phyloP scores from a whole-genome alignment of 2,113 vertebrate genomes.

The Bombycilla garrulus region DNA sequence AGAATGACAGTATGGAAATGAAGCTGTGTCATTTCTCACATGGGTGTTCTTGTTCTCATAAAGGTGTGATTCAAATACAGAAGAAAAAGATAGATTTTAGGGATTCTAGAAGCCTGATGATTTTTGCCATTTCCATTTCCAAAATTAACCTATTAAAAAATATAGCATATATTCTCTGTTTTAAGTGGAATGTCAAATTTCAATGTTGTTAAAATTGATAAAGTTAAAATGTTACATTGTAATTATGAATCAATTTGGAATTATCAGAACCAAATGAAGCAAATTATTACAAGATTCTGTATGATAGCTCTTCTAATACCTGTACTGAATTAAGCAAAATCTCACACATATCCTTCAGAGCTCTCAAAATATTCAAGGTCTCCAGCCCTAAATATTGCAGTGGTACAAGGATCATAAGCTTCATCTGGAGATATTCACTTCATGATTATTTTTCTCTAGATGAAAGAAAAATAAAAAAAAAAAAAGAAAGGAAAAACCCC shows the following conservation, averaged over 20 bases:
- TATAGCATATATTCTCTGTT: background rate
- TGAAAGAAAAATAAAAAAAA: background rate
- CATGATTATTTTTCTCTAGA: background rate
- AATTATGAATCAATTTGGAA: background rate
- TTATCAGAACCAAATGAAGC: background rate
- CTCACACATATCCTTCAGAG: background rate
- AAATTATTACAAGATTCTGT: background rate
- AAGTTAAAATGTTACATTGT: background rate
- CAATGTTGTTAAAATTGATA: background rate
- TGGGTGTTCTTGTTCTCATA: background rate
- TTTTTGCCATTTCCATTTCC: background rate
- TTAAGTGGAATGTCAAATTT: background rate
- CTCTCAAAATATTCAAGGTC: background rate
- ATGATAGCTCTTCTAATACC: background rate
- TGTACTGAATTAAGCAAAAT: background rate
- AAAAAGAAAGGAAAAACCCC: background rate
- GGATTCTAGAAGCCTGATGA: background rate
- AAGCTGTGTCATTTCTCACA: background rate
- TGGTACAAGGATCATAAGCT: background rate
- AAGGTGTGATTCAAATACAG: background rate
- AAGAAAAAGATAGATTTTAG: background rate
- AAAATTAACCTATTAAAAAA: background rate
- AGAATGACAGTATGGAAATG: background rate
- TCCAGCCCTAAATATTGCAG: background rate
- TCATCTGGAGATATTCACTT: background rate